Base-by-base conservation (phyloP, 1,140 invertebrate species). In the Drosophila funebris region DNA sequence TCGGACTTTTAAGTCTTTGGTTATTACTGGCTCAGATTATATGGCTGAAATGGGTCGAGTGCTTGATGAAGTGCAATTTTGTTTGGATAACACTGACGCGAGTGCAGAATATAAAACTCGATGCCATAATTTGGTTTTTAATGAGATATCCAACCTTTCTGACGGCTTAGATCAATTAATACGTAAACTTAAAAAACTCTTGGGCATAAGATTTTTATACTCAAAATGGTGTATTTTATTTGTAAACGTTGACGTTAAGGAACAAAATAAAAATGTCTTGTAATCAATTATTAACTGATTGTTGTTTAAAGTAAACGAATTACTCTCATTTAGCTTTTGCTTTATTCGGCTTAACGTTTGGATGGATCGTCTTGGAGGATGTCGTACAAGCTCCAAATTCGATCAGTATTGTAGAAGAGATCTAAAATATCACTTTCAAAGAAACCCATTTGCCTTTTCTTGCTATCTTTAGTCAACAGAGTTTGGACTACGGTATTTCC, bases 141-240 rank as follows among this genome's bases (percentile, higher is more conserved):
- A 54, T 9, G 72, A 80, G 14, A 41, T 75, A 2, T 37, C 16
- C 7, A 62, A 52, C 52, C 20, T 80, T 20, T 14, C 73, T n/a
- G 22, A 67, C 8, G 41, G 27, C 14, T 36, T 71, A 1, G 33
- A 29, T 11, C 27, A 74, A 14, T 6, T 60, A 18, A 52, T 56
- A 1, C 52, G 64, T 1, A 64, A 63, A 37, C 18, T 80, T 4
- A 18, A 52, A 13, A 60, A 9, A 11, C 46, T 80, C 3, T 39
- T 78, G 16, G 62, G 41, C n/a, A 14, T 78, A n/a, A 75, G 56
- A 60, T 13, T 80, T 16, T 18, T 80, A 14, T 80, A 74, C 44
- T 71, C 75, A 0, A 71, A 36, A 54, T 74, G 71, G 9, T 80
- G 78, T 36, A 57, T 80, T 41, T 73, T 75, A 8, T 54, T 80